phyloP scores from a whole-genome alignment of 2,888 invertebrate genomes.

The Pachydiplax longipennis region DNA sequence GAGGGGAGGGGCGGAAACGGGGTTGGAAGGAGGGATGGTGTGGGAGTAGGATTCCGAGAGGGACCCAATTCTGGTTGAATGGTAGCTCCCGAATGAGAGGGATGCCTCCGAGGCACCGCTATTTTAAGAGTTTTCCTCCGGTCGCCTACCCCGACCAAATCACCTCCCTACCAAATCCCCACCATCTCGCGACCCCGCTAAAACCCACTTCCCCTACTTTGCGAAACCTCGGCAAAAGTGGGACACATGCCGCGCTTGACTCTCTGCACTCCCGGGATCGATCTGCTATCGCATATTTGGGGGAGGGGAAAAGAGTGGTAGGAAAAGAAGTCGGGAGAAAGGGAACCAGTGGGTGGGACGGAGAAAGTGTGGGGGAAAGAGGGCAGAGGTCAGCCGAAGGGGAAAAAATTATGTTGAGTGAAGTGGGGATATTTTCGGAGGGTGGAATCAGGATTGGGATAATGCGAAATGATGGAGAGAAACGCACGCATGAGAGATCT shows the following conservation, averaged over 20 bases:
- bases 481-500: neutral
- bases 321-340: neutral
- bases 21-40: neutral
- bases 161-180: neutral
- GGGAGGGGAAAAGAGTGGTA: neutral
- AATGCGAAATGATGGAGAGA: neutral
- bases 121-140: neutral
- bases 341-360: neutral
- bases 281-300: conserved; percentile 16
- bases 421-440: neutral
- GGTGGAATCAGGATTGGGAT: too few relatives aligned
- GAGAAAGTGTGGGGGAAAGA: neutral
- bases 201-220: conserved; percentile 5
- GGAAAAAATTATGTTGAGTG: neutral
- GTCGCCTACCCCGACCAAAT: neutral
- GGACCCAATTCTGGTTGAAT: neutral
- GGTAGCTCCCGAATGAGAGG: neutral
- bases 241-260: neutral
- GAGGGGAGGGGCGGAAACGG: neutral
- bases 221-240: conserved; percentile 17
- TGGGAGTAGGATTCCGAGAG: neutral
- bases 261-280: conserved; percentile 1
- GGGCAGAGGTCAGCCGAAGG: neutral
- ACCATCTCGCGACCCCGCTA: neutral
- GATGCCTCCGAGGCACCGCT: neutral